Base-by-base conservation (phyloP, 2,797 vertebrate genomes). In the Centroberyx gerrardi region DNA sequence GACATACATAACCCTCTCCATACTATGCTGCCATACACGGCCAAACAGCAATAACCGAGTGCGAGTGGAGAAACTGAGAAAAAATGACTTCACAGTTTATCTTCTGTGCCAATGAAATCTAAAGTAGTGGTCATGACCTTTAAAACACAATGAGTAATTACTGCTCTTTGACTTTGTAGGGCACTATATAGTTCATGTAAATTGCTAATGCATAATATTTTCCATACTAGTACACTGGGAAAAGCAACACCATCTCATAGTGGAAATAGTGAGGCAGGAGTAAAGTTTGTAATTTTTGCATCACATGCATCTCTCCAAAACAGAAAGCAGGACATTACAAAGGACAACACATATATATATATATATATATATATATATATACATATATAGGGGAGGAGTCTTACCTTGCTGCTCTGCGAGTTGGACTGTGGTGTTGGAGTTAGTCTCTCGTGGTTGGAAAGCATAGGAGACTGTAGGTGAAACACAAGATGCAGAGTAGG, bases 391-490 rank as follows among this genome's bases (percentile, higher is more conserved):
- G 22, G 22, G 22, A 53, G 31, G 10, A 54, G 51, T 27, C 66
- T 86, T 89, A 93, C 93, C 92, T 92, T 93, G 72, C 56, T 84
- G 87, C 68, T 68, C 68, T 90, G 72, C 10, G 90, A 86, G 87
- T 86, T 87, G 42, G 67, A 63, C 60, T 74, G 84, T 0, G 70
- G 27, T 14, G 78, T 64, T 58, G 85, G 76, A 83, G 78, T 78
- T 2, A 52, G 73, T 58, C 77, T 88, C 76, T 89, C 90, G 9
- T 87, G 82, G 86, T 86, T 87, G 69, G 68, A 42, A 4, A 81
- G 82, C 77, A 73, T 18, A 7, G 84, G 87, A 56, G 89, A 88
- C 92, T 92, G 85, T 78, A 54, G 78, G 75, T 3, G 55, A 80
- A 85, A 79, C 44, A 83, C 27, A 79, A 83, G 44, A 79, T 29